These are phyloP conservation scores for Dynastes hyllus DNA, from an alignment of 2,888 invertebrate genomes.

Conservation along the genomic window DNA sequence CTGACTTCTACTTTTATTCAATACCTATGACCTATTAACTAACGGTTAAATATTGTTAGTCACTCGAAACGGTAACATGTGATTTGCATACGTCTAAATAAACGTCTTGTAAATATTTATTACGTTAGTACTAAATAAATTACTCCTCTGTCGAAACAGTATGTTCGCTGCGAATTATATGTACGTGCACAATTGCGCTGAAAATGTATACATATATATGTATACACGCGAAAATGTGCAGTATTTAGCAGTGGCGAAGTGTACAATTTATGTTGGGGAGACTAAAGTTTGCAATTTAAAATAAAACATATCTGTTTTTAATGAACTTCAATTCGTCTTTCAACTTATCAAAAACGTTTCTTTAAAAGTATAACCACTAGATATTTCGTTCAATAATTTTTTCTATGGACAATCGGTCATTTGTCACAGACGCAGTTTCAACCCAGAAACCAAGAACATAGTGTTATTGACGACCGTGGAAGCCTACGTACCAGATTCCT, in stretches of 20 bases:
- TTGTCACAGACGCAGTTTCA: too few relatives aligned
- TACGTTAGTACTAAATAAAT: slow-evolving; percentile 33
- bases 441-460: too few relatives aligned
- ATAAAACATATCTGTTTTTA: too few relatives aligned
- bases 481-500: too few relatives aligned
- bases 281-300: too few relatives aligned
- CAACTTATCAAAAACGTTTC: too few relatives aligned
- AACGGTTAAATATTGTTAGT: slow-evolving; percentile 49
- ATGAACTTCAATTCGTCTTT: too few relatives aligned
- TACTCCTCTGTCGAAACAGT: slow-evolving; percentile 33
- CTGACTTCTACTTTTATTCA: slow-evolving; percentile 52
- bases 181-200: not conserved
- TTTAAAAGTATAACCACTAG: too few relatives aligned
- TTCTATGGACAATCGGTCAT: too few relatives aligned
- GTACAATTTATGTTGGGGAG: too few relatives aligned
- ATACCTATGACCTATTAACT: slow-evolving; percentile 53
- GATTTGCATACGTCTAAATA: slow-evolving; percentile 45
- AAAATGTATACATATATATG: not conserved
- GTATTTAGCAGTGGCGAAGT: not conserved
- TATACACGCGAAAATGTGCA: not conserved
- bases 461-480: too few relatives aligned
- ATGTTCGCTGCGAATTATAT: slow-evolving; percentile 21
- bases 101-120: slow-evolving; percentile 44
- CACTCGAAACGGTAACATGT: slow-evolving; percentile 45
- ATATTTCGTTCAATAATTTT: too few relatives aligned